Evolutionary conservation across 2,888 invertebrate species (phyloP), one percentile per base, ranked within the genome.

Genomic region (Hymenopus coronatus): DNA sequence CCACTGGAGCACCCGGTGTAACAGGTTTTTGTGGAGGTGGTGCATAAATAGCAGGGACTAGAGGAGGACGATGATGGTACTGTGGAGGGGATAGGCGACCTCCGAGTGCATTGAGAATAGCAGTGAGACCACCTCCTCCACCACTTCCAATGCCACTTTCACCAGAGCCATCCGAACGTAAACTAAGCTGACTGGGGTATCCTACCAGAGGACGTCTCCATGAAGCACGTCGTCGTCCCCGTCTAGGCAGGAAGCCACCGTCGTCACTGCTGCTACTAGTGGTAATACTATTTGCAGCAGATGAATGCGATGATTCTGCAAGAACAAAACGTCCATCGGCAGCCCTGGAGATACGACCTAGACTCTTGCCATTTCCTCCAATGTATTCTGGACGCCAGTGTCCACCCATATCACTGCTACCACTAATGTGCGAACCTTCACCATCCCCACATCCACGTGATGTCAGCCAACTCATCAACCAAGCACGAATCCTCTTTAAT

Each of bases 201-300:
- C 95, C 95, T 28, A 96, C 95, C 84, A 96, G 92, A 0, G 96
- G 96, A 85, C 94, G 94, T 20, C 96, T 93, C 96, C 96, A 96
- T 0, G 95, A 95, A 46, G 96, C 95, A 30, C 95, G 94, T 54
- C 95, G 94, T 90, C 94, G 93, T 89, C 93, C 93, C 90, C 94
- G 93, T 9, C 94, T 94, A 84, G 95, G 94, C 88, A 97, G 96
- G 89, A 97, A 94, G 93, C 97, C 97, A 81, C 97, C 97, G 89
- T 97, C 97, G 93, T 97, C 97, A 93, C 97, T 97, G 92, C 97
- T 97, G 91, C 96, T 95, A 91, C 94, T 94, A 90, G 95, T 95
- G 30, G 95, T 94, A 91, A 95, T 91, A 89, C 91, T 95, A 88
- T 87, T 88, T 83, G 82, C 83, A 46, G 85, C 86, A 81, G 85